Conservation (phyloP, 53 echinoderm and acorn worm species). For the Crossaster papposus region DNA sequence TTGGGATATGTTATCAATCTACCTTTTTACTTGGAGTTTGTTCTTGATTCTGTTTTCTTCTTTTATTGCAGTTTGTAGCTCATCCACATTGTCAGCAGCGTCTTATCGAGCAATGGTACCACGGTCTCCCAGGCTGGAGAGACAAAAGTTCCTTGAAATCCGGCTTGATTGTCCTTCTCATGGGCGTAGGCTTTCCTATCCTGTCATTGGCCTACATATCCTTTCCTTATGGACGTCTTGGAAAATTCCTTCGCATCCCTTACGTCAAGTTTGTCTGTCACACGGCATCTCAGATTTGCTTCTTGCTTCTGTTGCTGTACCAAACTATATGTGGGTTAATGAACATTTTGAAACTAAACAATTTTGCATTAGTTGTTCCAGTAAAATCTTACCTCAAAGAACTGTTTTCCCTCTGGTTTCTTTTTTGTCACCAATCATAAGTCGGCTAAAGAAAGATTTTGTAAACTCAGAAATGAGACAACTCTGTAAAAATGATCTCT, state of each 20-base stretch:
- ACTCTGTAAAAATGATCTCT: no score
- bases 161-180: slow-evolving; percentile 73
- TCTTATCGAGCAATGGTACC: slow-evolving; percentile 94
- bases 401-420: background rate
- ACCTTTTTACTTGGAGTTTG: no score
- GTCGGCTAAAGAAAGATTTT: no score
- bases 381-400: no score
- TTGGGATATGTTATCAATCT: no score
- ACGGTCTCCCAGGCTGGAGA: slow-evolving; percentile 95
- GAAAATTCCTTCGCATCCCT: slow-evolving; percentile 85
- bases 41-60: background rate
- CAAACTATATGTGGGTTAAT: slow-evolving; percentile 77
- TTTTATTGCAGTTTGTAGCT: slow-evolving; percentile 82
- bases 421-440: no score
- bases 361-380: background rate
- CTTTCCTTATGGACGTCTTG: slow-evolving; percentile 80
- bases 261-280: slow-evolving; percentile 98
- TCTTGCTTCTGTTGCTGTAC: slow-evolving; percentile 82
- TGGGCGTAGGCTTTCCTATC: slow-evolving; percentile 83
- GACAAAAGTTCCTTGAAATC: slow-evolving; percentile 74
- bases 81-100: slow-evolving; percentile 98
- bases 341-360: background rate
- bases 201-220: slow-evolving; percentile 89
- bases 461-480: no score
- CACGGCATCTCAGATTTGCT: slow-evolving; percentile 87